Evolutionary conservation across 1,140 invertebrate genomes (phyloP).

Genomic region (Wiebesia pumilae): DNA sequence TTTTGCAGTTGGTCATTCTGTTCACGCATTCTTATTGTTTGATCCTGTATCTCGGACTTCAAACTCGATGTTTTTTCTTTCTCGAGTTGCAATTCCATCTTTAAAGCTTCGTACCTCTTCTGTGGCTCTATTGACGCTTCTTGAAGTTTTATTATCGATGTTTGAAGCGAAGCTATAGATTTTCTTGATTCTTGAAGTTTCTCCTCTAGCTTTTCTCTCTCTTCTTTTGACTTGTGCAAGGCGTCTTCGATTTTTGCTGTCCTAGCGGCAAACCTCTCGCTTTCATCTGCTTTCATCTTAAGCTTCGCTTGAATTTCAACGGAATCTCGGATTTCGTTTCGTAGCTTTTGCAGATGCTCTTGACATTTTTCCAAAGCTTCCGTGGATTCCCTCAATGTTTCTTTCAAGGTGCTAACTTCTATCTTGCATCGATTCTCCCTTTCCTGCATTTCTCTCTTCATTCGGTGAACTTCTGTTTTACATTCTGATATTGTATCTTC

Average conservation of each 20-base stretch:
- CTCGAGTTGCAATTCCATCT: constrained; percentile 66
- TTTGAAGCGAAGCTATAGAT: constrained; percentile 61
- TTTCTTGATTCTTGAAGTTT: constrained; percentile 62
- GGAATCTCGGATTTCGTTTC: constrained; percentile 61
- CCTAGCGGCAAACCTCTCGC: constrained; percentile 54
- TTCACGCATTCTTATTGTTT: constrained; percentile 60
- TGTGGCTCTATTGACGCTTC: constrained; percentile 68
- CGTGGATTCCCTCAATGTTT: constrained; percentile 63
- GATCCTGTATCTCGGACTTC: constrained; percentile 62
- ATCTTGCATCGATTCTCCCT: constrained; percentile 63
- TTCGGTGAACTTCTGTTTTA: constrained; percentile 61
- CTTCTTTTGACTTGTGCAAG: constrained; percentile 62
- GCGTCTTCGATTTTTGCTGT: constrained; percentile 62
- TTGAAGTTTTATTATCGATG: constrained; percentile 58
- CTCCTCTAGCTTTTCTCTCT: constrained; percentile 63
- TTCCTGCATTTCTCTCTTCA: constrained; percentile 63
- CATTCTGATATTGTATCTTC: constrained; percentile 62
- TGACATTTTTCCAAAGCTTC: constrained; percentile 66
- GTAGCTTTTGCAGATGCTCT: constrained; percentile 62
- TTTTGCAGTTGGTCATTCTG: constrained; percentile 63
- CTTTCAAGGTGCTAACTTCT: constrained; percentile 63
- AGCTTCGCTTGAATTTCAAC: constrained; percentile 56
- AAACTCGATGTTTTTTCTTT: constrained; percentile 59
- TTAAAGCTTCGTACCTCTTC: constrained; percentile 64
- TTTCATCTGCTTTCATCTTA: constrained; percentile 58